phyloP scores from a whole-genome alignment of 2,888 invertebrate species.

The Calameuta filiformis region DNA sequence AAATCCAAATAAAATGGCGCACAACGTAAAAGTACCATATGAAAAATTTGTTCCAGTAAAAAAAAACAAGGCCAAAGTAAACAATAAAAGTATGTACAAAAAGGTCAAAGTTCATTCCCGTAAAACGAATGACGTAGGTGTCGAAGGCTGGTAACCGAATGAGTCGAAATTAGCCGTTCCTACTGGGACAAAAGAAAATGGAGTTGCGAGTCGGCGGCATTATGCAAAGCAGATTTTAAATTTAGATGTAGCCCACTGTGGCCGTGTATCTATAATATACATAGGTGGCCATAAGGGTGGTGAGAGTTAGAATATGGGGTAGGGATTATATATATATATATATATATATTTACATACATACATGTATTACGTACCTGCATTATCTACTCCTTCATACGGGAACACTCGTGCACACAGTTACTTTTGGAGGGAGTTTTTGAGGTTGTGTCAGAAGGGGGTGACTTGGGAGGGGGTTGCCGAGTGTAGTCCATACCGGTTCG shows the following conservation, averaged over 20 bases:
- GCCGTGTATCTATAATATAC: neutral
- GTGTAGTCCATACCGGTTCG: constrained; percentile 21
- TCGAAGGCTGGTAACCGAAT: constrained; percentile 57
- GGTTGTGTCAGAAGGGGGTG: no score
- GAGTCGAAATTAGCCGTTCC: constrained; percentile 59
- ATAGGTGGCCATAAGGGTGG: neutral
- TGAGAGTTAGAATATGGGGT: neutral
- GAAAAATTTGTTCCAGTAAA: neutral
- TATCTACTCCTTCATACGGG: neutral
- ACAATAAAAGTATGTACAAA: constrained; percentile 21
- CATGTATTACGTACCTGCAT: constrained; percentile 1
- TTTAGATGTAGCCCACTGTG: constrained; percentile 55
- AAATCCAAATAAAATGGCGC: neutral
- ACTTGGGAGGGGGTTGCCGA: constrained; percentile 20
- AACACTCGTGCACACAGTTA: neutral
- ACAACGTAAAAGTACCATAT: neutral
- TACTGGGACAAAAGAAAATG: constrained; percentile 44
- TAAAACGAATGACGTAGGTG: constrained; percentile 57
- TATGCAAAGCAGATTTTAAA: constrained; percentile 66
- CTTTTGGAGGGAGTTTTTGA: neutral
- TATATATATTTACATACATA: constrained; percentile 11
- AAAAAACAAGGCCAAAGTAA: constrained; percentile 14
- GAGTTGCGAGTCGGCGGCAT: constrained; percentile 47
- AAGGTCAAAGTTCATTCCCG: constrained; percentile 23
- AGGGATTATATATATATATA: constrained; percentile 4